A percentile compares a stretch with the other conserved stretches of the same genome.
Conservation (phyloP, 2,113 vertebrate species). For the Phoenicopterus ruber region DNA sequence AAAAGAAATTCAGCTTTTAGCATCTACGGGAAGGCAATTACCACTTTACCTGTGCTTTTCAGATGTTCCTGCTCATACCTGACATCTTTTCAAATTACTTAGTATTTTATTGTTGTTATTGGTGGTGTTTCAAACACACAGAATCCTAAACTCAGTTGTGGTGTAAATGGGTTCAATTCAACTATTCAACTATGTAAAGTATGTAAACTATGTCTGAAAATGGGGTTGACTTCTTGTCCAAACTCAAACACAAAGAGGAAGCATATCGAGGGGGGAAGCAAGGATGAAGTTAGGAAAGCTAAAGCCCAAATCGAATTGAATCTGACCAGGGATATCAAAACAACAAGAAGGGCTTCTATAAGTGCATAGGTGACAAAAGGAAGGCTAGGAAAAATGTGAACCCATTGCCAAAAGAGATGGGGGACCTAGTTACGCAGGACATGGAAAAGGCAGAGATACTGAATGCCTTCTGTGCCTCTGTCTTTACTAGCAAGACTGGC, state of each 20-base stretch:
- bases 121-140: not conserved
- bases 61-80: not conserved
- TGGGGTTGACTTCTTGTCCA: not conserved
- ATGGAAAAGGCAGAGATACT: too few relatives aligned
- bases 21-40: not conserved
- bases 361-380: too few relatives aligned
- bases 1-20: not conserved
- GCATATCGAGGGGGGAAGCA: not conserved
- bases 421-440: too few relatives aligned
- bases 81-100: not conserved
- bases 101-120: not conserved
- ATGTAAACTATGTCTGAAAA: not conserved
- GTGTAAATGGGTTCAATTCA: not conserved
- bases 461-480: not conserved
- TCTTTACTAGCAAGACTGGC: not conserved
- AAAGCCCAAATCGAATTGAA: not conserved
- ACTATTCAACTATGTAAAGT: not conserved
- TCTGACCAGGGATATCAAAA: not conserved
- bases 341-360: too few relatives aligned
- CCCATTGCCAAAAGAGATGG: too few relatives aligned
- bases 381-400: too few relatives aligned
- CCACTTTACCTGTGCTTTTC: not conserved
- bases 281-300: not conserved
- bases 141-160: not conserved
- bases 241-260: not conserved